Evolutionary conservation across 2,113 vertebrate genomes (phyloP), one percentile per base, ranked within the genome.

Genomic region (Oxyura jamaicensis): DNA sequence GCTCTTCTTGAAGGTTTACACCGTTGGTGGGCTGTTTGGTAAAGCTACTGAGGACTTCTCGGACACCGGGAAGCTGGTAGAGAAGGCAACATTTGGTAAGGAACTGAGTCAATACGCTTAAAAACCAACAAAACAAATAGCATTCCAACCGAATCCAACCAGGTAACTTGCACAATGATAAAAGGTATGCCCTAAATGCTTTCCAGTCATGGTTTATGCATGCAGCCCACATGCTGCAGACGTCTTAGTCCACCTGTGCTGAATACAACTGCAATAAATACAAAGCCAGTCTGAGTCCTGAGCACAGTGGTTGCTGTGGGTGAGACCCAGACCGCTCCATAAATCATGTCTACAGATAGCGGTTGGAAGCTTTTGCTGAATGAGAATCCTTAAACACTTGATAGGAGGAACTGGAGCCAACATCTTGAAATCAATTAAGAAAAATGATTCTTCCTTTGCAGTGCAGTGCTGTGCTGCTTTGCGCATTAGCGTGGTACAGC

Each of bases 81-180:
- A 99, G 97, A 99, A 98, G 95, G 98, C 99, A 4, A 99, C 99
- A 0, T 99, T 98, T 5, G 98, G 99, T 99, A 96, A 98, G 98
- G 80, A 53, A 84, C 23, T 29, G 23, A 33, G 25, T 1, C 13
- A 2, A 23, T 67, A 5, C 22, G 4, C 20, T 74, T 56, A 31
- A 73, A 11, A 35, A 42, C 2, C 8, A 26, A 46, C 21, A 20
- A 59, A 83, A n/a, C 25, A 69, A 67, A 28, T 4, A 26, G 44
- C 28, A 46, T 21, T 42, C 11, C 58, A 35, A 36, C 58, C 67
- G 48, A 33, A 35, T 17, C 68, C 31, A 72, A 52, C 42, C 31
- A 11, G 46, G 63, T 75, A 10, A 56, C 39, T 11, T 23, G 33
- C 28, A 60, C 39, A n/a, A 4, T 11, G 31, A 31, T 53, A 22